Evolutionary conservation across 2,888 invertebrate species (phyloP).

Genomic region (Spicauda simplicius): DNA sequence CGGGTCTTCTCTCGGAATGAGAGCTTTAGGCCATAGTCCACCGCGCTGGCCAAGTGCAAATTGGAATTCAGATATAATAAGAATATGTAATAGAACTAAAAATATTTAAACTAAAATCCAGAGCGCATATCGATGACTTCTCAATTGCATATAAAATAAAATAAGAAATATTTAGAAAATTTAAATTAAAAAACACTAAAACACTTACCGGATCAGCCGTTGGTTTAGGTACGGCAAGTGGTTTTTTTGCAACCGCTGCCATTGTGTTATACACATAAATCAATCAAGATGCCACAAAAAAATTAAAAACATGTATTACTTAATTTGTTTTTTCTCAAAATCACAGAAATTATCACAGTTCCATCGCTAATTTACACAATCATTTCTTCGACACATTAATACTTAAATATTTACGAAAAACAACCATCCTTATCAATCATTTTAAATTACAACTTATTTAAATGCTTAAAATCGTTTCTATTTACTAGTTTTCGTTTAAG

Average conservation of each 20-base stretch:
- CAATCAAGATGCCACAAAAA: conserved; percentile 72
- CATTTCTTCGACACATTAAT: conserved; percentile 13
- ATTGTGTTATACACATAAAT: conserved; percentile 63
- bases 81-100: not conserved
- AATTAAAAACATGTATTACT: conserved; percentile 44
- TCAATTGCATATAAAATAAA: not conserved
- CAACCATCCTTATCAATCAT: conserved; percentile 43
- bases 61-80: too few species aligned
- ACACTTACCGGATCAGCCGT: conserved; percentile 70
- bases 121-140: conserved; percentile 27
- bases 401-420: conserved; percentile 43
- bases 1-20: too few species aligned
- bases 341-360: conserved; percentile 52
- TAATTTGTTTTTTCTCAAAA: conserved; percentile 19
- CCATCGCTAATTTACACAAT: conserved; percentile 39
- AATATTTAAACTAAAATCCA: not conserved
- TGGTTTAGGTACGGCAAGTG: conserved; percentile 54
- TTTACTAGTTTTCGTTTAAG: conserved; percentile 44
- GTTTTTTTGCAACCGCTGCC: conserved; percentile 75
- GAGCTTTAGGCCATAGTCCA: too few species aligned
- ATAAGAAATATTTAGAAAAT: not conserved
- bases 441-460: conserved; percentile 49
- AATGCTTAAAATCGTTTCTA: conserved; percentile 58
- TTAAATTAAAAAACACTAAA: conserved; percentile 2
- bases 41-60: too few species aligned